Conservation (phyloP, 2,113 vertebrate species). For the Solea solea region DNA sequence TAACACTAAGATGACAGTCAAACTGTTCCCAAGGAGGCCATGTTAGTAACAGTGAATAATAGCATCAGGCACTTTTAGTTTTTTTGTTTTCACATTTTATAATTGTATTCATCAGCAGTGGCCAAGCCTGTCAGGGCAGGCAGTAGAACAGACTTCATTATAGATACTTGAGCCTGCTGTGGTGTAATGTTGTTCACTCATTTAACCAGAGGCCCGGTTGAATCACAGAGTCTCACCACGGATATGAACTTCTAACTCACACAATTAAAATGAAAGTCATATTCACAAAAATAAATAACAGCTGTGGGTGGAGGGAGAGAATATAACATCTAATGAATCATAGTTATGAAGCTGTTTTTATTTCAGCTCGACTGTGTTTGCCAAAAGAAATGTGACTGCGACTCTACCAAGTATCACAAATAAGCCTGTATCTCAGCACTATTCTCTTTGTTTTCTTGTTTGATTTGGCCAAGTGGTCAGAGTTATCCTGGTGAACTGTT, state of each 20-base stretch:
- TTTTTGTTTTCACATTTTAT: constrained; percentile 41
- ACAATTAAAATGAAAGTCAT: constrained; percentile 24
- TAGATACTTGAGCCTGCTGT: background rate
- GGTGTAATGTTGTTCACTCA: constrained; percentile 2
- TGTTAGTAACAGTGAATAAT: constrained; percentile 26
- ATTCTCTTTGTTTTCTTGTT: constrained; percentile 14
- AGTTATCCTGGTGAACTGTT: constrained; percentile 6
- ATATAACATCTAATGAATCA: background rate
- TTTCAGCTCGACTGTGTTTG: background rate
- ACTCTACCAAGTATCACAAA: background rate
- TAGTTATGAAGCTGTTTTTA: background rate
- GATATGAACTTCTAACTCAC: constrained; percentile 14
- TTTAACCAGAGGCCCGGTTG: constrained; percentile 1
- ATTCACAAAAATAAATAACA: constrained; percentile 18
- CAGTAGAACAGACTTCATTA: constrained; percentile 20
- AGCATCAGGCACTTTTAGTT: constrained; percentile 18
- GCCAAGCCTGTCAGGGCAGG: background rate
- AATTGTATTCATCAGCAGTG: constrained; percentile 11
- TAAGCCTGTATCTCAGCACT: background rate
- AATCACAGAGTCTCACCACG: constrained; percentile 1
- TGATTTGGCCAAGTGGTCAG: constrained; percentile 1
- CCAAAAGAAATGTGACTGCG: constrained; percentile 8
- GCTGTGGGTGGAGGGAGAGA: constrained; percentile 1
- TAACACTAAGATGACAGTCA: constrained; percentile 22
- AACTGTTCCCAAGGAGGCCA: constrained; percentile 34